Conservation (phyloP, 1,140 invertebrate species). For the Alviniconcha marisindica region DNA sequence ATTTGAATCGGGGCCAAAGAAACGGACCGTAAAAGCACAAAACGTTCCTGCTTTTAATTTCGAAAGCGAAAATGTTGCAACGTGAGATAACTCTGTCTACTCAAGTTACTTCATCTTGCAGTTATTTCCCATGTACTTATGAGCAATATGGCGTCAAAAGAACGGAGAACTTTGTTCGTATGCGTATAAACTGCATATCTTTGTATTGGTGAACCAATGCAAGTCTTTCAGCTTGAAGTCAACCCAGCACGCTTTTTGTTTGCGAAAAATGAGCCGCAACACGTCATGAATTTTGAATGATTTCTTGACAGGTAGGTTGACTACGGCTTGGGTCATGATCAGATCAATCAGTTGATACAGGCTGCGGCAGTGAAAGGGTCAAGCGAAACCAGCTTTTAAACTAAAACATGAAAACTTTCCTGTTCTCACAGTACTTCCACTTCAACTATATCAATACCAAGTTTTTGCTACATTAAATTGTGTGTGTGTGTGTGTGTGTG, state of each 20-base stretch:
- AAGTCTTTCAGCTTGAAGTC: too few relatives aligned
- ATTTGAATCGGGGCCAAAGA: not conserved
- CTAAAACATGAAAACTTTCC: too few relatives aligned
- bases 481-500: too few relatives aligned
- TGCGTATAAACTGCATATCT: not conserved
- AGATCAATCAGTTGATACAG: too few relatives aligned
- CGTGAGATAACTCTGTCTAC: not conserved
- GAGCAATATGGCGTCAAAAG: not conserved
- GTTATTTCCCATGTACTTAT: constrained; percentile 22
- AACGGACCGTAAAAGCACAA: not conserved
- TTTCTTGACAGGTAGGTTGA: too few relatives aligned
- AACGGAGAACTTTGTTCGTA: too few relatives aligned
- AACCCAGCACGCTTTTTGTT: not conserved
- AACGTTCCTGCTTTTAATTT: not conserved
- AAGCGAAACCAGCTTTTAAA: too few relatives aligned
- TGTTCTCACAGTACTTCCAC: too few relatives aligned
- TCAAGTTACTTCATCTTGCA: not conserved
- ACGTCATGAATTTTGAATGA: not conserved
- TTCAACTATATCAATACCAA: too few relatives aligned
- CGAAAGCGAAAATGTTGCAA: not conserved
- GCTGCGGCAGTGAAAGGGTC: too few relatives aligned
- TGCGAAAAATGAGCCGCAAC: not conserved
- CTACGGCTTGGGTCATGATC: too few relatives aligned
- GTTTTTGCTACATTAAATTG: too few relatives aligned
- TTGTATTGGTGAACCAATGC: not conserved